phyloP scores from a whole-genome alignment of 2,888 invertebrate species.

The Drosophila incognita region DNA sequence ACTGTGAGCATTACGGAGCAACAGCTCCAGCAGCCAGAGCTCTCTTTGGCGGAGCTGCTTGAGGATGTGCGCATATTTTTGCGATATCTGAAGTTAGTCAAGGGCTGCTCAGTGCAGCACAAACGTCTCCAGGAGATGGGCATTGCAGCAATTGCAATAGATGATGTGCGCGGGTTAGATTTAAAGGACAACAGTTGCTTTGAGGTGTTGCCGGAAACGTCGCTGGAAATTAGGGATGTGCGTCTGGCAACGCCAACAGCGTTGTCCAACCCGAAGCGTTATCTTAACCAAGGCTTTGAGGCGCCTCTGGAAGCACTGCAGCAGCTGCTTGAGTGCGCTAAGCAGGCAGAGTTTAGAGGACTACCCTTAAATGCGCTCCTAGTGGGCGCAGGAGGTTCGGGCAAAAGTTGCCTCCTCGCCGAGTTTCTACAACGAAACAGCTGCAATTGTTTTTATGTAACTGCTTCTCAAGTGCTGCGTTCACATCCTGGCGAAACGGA shows the following conservation, averaged over 20 bases:
- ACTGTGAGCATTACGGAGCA: constrained; percentile 43
- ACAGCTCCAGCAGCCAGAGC: constrained; percentile 31
- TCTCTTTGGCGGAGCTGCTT: constrained; percentile 34
- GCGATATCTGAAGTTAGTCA: constrained; percentile 44
- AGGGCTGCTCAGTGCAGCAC: constrained; percentile 57
- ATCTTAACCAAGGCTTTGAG: constrained; percentile 67
- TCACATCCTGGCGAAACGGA: constrained; percentile 87
- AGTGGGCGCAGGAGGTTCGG: constrained; percentile 87
- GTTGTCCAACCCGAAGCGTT: constrained; percentile 7
- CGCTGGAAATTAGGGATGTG: constrained; percentile 66
- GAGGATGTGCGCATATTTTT: constrained; percentile 49
- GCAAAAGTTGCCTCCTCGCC: constrained; percentile 86
- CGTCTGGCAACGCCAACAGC: constrained; percentile 36
- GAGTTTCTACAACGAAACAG: constrained; percentile 85
- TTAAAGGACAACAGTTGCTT: constrained; percentile 41
- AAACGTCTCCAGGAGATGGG: constrained; percentile 54
- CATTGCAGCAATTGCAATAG: constrained; percentile 63
- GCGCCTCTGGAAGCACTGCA: constrained; percentile 68
- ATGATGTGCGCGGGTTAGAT: constrained; percentile 21
- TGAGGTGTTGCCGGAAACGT: constrained; percentile 52
- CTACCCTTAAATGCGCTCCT: constrained; percentile 75
- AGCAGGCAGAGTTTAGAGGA: constrained; percentile 15
- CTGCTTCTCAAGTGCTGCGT: constrained; percentile 85
- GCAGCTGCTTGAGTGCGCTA: constrained; percentile 54
- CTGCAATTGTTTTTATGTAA: constrained; percentile 85